phyloP scores from a whole-genome alignment of 1,140 invertebrate species.

The Hyles vespertilio region DNA sequence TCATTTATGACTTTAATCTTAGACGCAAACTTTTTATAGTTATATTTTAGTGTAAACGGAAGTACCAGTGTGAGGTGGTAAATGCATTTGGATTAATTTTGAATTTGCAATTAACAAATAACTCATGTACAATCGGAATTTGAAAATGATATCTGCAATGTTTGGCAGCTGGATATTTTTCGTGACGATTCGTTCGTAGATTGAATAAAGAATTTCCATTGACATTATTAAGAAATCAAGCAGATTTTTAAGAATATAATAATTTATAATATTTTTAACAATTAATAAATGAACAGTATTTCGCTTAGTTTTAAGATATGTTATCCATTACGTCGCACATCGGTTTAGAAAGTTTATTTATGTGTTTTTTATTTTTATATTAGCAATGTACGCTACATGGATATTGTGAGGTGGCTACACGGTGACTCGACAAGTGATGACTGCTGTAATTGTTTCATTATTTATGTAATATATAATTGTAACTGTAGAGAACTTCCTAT shows the following conservation, averaged over 20 bases:
- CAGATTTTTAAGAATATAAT: background rate
- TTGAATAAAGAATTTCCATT: background rate
- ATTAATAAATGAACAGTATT: slow-evolving; percentile 70
- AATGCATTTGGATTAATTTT: slow-evolving; percentile 35
- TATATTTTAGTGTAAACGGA: slow-evolving; percentile 30
- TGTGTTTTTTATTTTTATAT: slow-evolving; percentile 32
- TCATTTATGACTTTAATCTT: slow-evolving; percentile 63
- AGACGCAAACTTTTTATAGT: slow-evolving; percentile 53
- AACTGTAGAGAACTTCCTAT: slow-evolving; percentile 73
- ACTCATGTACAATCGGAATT: background rate
- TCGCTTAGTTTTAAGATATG: slow-evolving; percentile 58
- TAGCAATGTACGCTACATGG: slow-evolving; percentile 29
- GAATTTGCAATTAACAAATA: slow-evolving; percentile 2
- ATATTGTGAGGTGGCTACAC: slow-evolving; percentile 42
- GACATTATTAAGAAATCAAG: background rate
- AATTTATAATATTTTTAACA: slow-evolving; percentile 59
- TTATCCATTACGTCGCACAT: slow-evolving; percentile 28
- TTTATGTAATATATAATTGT: slow-evolving; percentile 70
- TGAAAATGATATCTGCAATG: background rate
- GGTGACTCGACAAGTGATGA: slow-evolving; percentile 33
- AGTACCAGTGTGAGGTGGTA: slow-evolving; percentile 40
- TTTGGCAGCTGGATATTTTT: no score
- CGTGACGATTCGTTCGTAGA: no score
- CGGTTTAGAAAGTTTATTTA: slow-evolving; percentile 24
- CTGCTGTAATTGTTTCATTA: slow-evolving; percentile 66